Evolutionary conservation across 2,797 vertebrate genomes (phyloP), one percentile per base, ranked within the genome.

Genomic region (Benthosema pterotum): DNA sequence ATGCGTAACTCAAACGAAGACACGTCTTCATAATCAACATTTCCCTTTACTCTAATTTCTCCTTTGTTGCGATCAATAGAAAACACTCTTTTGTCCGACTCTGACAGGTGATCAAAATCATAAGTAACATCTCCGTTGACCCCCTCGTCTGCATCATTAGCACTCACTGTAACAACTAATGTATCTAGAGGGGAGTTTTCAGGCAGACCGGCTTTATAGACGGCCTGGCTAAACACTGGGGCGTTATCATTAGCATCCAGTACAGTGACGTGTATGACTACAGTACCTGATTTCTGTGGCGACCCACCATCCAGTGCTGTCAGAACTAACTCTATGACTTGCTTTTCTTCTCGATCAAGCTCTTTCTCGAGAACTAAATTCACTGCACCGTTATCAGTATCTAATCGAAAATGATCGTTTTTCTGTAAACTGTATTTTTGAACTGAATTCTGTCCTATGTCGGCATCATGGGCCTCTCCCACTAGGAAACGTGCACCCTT

Each of bases 231-330:
- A 38, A 38, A 38, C 32, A 38, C 32, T 6, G 93, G 93, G 28
- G 87, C 80, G 32, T 94, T 94, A 85, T 94, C 93, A 69, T 94
- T 94, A 61, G 87, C 67, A 58, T 94, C 93, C 16, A 38, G 32
- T 38, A 38, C 32, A 38, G 32, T 38, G 32, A 38, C 9, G 8
- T 38, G 32, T 38, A 38, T 38, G 32, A 38, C 32, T 9, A 38
- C 32, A 11, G 32, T 38, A 38, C 32, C 32, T 38, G 32, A 38
- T 38, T 38, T 1, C 7, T 38, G 32, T 9, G 32, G 32, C 8
- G 32, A 38, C 8, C 32, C 32, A 38, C 32, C 32, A 38, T 38
- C 32, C 32, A 38, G 11, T 38, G 7, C 12, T n/a, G 45, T 46
- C n/a, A 46, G 45, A 13, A 46, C 3, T 46, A 46, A 46, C 45